Conservation (phyloP, 2,113 vertebrate genomes). For the Orcinus orca region DNA sequence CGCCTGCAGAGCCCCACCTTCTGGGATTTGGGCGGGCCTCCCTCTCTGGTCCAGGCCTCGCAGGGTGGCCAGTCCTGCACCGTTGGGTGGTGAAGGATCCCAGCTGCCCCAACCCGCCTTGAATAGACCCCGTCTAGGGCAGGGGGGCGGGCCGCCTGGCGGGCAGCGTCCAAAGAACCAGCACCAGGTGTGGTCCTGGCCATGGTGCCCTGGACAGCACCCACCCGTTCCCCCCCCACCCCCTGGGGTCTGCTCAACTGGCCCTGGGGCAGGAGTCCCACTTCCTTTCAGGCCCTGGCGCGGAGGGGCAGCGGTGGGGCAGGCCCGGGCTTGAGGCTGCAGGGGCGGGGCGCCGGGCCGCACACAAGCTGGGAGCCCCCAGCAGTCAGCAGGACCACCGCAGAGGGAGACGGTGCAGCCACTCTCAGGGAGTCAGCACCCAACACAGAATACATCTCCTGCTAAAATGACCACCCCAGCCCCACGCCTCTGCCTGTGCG, state of each 20-base stretch:
- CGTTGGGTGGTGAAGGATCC: no score
- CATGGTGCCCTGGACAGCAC: not conserved
- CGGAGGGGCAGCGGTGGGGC: not conserved
- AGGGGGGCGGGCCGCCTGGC: no score
- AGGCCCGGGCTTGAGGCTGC: rapidly evolving
- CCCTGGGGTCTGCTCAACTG: no score
- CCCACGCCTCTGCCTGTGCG: constrained; percentile 71
- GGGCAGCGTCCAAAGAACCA: not conserved
- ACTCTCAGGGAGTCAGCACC: constrained; percentile 70
- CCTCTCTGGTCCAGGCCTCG: not conserved
- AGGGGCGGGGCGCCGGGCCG: no score
- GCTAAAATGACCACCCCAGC: constrained; percentile 75
- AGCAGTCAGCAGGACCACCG: rapidly evolving
- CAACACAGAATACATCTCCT: constrained; percentile 78
- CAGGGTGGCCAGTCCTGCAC: no score
- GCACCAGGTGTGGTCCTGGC: no score
- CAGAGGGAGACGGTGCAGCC: constrained; percentile 46
- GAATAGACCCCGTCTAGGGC: not conserved
- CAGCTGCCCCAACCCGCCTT: not conserved
- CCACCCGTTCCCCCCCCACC: no score
- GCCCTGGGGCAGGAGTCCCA: no score
- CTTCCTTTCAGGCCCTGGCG: no score
- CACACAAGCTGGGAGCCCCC: not conserved
- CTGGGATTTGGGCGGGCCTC: not conserved
- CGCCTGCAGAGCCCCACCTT: not conserved